phyloP scores from a whole-genome alignment of 2,797 vertebrate species.

The Varecia variegata region DNA sequence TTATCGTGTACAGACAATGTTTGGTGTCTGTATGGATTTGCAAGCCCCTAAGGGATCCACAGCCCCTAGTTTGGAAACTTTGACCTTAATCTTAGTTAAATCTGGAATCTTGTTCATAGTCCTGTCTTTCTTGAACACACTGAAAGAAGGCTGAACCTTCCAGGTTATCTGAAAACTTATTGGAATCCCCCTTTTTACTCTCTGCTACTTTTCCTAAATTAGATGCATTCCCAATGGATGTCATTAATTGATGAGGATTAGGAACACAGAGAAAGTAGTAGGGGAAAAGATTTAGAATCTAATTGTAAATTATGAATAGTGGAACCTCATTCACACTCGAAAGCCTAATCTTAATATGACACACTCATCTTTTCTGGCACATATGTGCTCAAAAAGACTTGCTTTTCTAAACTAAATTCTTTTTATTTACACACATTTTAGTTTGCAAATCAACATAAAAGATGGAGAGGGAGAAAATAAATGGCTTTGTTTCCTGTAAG shows the following conservation, averaged over 20 bases:
- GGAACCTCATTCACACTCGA: background rate
- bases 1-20: background rate
- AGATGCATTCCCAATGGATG: background rate
- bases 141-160: background rate
- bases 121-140: background rate
- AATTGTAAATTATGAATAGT: background rate
- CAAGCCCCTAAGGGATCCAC: background rate
- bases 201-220: background rate
- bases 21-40: background rate
- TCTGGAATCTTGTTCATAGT: background rate
- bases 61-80: background rate
- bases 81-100: background rate
- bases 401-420: background rate
- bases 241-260: background rate
- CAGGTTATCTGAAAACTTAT: background rate
- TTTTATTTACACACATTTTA: background rate
- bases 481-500: background rate
- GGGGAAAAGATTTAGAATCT: background rate
- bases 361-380: background rate
- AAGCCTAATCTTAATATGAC: background rate
- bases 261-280: background rate
- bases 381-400: background rate
- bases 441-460: background rate
- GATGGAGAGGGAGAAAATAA: background rate
- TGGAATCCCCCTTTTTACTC: background rate